Evolutionary conservation across 2,797 vertebrate species (phyloP).

Genomic region (Cyclura pinguis): DNA sequence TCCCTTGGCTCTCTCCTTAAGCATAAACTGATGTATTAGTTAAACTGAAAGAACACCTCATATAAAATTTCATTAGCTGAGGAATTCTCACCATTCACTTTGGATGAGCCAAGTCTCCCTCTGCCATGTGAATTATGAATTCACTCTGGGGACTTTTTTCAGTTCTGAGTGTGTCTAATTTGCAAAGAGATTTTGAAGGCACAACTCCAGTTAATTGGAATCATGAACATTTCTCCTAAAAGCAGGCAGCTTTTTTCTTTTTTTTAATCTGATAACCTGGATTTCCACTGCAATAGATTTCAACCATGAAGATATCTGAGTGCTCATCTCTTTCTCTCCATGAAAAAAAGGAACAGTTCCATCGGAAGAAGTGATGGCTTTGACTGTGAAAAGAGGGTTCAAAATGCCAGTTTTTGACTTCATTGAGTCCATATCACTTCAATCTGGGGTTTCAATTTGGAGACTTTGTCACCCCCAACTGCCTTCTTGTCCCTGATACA

Average conservation of each 20-base stretch:
- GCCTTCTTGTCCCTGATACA: too few species aligned
- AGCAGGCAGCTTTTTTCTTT: neutral
- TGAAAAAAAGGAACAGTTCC: neutral
- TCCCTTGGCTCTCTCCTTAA: conserved; percentile 53
- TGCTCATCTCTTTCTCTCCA: neutral
- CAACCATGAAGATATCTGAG: neutral
- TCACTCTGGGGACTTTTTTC: conserved; percentile 30
- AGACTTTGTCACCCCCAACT: too few species aligned
- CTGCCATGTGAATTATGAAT: conserved; percentile 62
- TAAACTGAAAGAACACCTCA: conserved; percentile 63
- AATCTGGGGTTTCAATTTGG: too few species aligned
- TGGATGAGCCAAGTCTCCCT: conserved; percentile 37
- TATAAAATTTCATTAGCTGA: conserved; percentile 69
- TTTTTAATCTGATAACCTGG: neutral
- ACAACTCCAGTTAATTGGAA: conserved; percentile 46
- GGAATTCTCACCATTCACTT: conserved; percentile 43
- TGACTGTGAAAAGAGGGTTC: too few species aligned
- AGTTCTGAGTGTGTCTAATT: conserved; percentile 46
- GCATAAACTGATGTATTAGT: conserved; percentile 54
- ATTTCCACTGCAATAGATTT: neutral
- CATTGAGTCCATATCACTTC: neutral
- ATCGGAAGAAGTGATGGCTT: neutral
- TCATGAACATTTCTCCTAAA: conserved; percentile 53
- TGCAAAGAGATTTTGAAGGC: conserved; percentile 62
- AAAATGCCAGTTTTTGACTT: neutral